Evolutionary conservation across 1,140 invertebrate genomes (phyloP).

Genomic region (Drosophila takahashii): DNA sequence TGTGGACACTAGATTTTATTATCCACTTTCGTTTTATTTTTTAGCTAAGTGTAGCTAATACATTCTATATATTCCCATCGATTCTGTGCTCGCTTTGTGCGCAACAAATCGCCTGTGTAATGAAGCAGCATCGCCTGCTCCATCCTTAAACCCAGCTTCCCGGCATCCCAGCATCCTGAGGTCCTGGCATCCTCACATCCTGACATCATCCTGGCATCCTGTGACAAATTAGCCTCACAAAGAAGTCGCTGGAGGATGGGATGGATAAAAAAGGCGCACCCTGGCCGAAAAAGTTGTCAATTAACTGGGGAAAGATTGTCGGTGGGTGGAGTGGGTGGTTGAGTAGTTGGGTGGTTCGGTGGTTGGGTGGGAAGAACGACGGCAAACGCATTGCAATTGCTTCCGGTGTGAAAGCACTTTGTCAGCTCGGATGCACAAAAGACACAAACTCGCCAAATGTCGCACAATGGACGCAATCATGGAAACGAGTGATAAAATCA

Average conservation of each 20-base stretch:
- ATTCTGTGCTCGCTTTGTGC: conserved; percentile 53
- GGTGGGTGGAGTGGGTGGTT: conserved; percentile 5
- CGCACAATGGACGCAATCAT: conserved; percentile 37
- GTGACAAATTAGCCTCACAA: conserved; percentile 78
- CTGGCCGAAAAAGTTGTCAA: conserved; percentile 54
- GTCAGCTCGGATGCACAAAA: conserved; percentile 69
- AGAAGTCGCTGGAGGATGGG: conserved; percentile 27
- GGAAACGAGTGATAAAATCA: conserved; percentile 5
- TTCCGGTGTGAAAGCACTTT: conserved; percentile 82
- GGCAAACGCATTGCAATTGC: conserved; percentile 75
- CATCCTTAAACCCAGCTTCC: conserved; percentile 7
- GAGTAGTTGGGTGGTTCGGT: not conserved
- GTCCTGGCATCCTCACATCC: conserved; percentile 21
- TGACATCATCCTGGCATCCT: conserved; percentile 52
- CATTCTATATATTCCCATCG: conserved; percentile 8
- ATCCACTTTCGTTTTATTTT: no score
- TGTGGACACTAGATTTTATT: no score
- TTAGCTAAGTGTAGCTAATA: not conserved
- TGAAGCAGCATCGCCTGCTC: conserved; percentile 44
- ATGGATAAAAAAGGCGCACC: conserved; percentile 38
- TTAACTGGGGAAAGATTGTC: conserved; percentile 32
- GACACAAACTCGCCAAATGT: conserved; percentile 18
- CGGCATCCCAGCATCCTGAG: not conserved
- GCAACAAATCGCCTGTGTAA: conserved; percentile 80
- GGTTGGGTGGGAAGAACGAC: conserved; percentile 21